These are phyloP conservation scores for Eurystomus gularis DNA, from an alignment of 2,113 vertebrate genomes.

Conservation along the genomic window DNA sequence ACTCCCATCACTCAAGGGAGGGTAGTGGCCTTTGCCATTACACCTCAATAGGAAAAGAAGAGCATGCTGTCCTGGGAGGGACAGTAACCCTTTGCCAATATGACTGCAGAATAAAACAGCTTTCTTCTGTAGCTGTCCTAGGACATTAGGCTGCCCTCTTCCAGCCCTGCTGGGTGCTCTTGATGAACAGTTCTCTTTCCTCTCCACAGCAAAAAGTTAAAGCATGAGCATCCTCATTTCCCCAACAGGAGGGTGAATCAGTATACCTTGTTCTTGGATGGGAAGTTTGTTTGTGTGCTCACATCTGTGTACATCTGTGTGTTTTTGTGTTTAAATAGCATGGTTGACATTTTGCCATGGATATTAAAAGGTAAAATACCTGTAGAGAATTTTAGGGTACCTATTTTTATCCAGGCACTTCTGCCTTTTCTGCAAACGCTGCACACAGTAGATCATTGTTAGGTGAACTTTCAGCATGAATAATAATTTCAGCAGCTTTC, in stretches of 20 bases:
- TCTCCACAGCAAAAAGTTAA: neutral
- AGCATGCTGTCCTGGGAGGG: rapidly evolving
- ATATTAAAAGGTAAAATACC: conserved; percentile 35
- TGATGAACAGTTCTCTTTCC: neutral
- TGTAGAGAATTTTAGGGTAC: conserved; percentile 37
- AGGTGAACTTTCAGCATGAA: neutral
- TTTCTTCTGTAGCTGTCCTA: neutral
- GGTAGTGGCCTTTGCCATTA: neutral
- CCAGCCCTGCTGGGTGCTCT: neutral
- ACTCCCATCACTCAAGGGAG: neutral
- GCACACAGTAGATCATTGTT: conserved; percentile 4
- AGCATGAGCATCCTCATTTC: rapidly evolving
- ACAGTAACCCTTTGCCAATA: neutral
- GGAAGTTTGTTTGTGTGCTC: neutral
- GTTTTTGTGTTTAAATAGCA: neutral
- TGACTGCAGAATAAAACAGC: neutral
- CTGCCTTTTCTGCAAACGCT: conserved; percentile 52
- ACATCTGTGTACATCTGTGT: rapidly evolving
- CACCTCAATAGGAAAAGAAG: neutral
- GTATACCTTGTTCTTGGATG: neutral
- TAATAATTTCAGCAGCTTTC: neutral
- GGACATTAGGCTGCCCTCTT: neutral
- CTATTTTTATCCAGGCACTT: conserved; percentile 49
- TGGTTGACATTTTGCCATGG: neutral
- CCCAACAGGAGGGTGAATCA: neutral